These are phyloP conservation scores for Zoanthus sociatus DNA, from an alignment of 92 coral and sea anemone species.

Conservation along the genomic window DNA sequence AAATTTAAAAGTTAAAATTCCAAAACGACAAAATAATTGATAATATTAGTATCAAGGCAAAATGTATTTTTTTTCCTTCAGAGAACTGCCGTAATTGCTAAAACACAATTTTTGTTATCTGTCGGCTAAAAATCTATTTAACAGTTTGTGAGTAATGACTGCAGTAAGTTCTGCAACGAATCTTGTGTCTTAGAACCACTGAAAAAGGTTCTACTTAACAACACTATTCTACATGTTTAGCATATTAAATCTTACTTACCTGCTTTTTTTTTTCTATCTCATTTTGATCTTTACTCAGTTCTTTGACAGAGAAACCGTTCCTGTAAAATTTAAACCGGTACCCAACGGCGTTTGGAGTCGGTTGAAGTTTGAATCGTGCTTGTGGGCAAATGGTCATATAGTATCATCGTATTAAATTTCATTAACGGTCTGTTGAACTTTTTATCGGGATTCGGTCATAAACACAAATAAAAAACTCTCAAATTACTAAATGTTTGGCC, in stretches of 20 bases:
- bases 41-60: too few relatives aligned
- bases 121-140: too few relatives aligned
- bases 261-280: neutral
- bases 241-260: neutral
- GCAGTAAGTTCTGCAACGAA: too few relatives aligned
- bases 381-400: neutral
- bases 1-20: too few relatives aligned
- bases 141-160: too few relatives aligned
- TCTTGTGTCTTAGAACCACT: neutral
- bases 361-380: neutral
- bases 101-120: too few relatives aligned
- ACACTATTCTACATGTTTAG: neutral
- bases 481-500: neutral
- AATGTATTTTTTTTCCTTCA: too few relatives aligned
- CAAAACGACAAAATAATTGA: too few relatives aligned
- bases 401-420: conserved; percentile 10
- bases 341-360: neutral
- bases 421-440: conserved; percentile 10
- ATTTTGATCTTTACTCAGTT: neutral
- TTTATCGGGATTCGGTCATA: neutral
- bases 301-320: neutral
- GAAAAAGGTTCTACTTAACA: neutral
- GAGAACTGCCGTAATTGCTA: too few relatives aligned
- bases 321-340: neutral
- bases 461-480: neutral